Conservation (phyloP, 1,140 invertebrate species). For the Hesperophylax magnus region DNA sequence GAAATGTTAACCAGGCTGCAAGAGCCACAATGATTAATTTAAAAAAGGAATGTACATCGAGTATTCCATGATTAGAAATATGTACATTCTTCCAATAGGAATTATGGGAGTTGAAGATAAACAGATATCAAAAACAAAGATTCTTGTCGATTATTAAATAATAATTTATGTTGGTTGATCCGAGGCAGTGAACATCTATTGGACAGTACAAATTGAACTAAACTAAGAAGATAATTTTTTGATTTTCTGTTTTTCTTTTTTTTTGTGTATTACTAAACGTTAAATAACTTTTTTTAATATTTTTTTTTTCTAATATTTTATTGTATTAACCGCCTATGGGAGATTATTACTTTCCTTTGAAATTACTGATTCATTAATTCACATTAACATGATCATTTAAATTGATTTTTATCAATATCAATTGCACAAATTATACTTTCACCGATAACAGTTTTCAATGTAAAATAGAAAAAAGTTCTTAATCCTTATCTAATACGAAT, state of each 20-base stretch:
- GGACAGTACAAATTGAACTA: constrained; percentile 58
- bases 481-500: constrained; percentile 37
- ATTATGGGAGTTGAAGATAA: neutral
- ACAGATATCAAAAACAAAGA: constrained; percentile 31
- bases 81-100: too few species aligned
- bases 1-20: neutral
- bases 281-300: constrained; percentile 43
- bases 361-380: constrained; percentile 19
- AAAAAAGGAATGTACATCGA: neutral
- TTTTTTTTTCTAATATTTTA: constrained; percentile 46
- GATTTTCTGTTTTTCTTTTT: constrained; percentile 56
- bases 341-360: constrained; percentile 25
- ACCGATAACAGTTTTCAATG: constrained; percentile 33
- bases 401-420: constrained; percentile 35
- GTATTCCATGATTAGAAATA: neutral
- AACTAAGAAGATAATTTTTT: constrained; percentile 57
- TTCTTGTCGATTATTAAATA: neutral
- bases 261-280: constrained; percentile 46
- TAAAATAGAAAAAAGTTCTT: constrained; percentile 48
- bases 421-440: constrained; percentile 44
- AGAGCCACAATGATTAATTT: neutral
- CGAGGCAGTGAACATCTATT: constrained; percentile 52
- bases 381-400: constrained; percentile 27
- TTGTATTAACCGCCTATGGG: constrained; percentile 22
- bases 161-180: constrained; percentile 48